Base-by-base conservation (phyloP, 1,140 invertebrate species). In the Sitobion miscanthi region DNA sequence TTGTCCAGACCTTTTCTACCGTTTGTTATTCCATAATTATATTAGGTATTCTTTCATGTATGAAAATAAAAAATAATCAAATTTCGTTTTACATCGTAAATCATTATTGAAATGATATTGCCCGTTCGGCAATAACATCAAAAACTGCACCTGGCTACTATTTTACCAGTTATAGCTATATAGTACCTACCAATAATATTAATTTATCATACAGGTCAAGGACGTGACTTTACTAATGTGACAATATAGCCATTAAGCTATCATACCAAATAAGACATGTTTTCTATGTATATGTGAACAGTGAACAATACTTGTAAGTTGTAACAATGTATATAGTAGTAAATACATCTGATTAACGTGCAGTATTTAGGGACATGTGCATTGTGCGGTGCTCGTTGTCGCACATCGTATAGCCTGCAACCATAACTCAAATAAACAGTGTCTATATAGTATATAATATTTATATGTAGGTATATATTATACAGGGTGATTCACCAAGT, bases 141-240 rank as follows among this genome's bases (percentile, higher is more conserved):
- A 77, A 69, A n/a, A 77, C 62, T n/a, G 30, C 62, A 77, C 62
- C 62, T 77, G 62, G 30, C 62, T 30, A 77, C 25, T 69, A 69
- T 77, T 77, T 4, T n/a, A 69, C 11, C 62, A 42, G 42, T 3
- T 42, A 38, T 38, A 38, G 42, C 42, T 42, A 38, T 38, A 38
- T 38, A 9, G 62, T 77, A n/a, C 62, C 30, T n/a, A 69, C 30
- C 62, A n/a, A 77, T 77, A 77, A n/a, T 17, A 77, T 77, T n/a
- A 77, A 77, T 77, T 77, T 77, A 77, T 77, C 30, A 77, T 77
- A 77, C 62, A 77, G 62, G 62, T 77, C 62, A 77, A 77, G 62
- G 62, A 77, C 62, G 14, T 14, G n/a, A 35, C 62, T n/a, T 42
- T 6, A 5, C 4, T 77, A n/a, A 14, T 77, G 62, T 77, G 62